Evolutionary conservation across 2,888 invertebrate species (phyloP), one percentile per base, ranked within the genome.

Genomic region (Trichopoda pennipes): DNA sequence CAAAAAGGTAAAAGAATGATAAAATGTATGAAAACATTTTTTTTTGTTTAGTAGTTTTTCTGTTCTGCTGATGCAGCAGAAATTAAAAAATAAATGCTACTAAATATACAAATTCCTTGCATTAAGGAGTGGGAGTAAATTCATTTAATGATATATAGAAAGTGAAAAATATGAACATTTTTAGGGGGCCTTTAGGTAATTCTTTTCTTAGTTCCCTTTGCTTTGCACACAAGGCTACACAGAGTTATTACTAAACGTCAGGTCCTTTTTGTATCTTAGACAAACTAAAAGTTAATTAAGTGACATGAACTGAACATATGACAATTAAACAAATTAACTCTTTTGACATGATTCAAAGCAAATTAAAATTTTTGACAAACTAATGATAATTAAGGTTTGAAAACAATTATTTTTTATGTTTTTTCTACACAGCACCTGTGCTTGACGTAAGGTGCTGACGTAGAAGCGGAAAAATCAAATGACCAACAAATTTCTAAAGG

Each of bases 391-490:
- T 75, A 73, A 68, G 49, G 60, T 19, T 70, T 58, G 23, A 66
- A 64, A 78, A 74, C 19, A 73, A 63, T 58, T 53, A 55, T 74
- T 66, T 60, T 38, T 17, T 23, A 47, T 44, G 63, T 53, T 42
- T 35, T 19, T 12, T n/a, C n/a, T 14, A 53, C 9, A 4, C 63
- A 63, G 66, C 75, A 82, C 79, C 82, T 82, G 82, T 63, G 38
- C 75, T 44, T 49, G 51, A 16, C 51, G 10, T 51, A 63, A 79
- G 49, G 82, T 82, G 82, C 79, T 82, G 82, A 82, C 82, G 76
- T 79, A 16, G 74, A 82, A 82, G 82, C 75, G 72, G 79, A 82
- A 79, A 82, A 82, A 51, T 35, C 64, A 80, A 53, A 61, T 69
- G 69, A 44, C 58, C 74, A 70, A 70, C 74, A 69, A 61, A 51